Evolutionary conservation across 2,888 invertebrate genomes (phyloP), one percentile per base, ranked within the genome.

Genomic region (Scelioninae gen. 1): DNA sequence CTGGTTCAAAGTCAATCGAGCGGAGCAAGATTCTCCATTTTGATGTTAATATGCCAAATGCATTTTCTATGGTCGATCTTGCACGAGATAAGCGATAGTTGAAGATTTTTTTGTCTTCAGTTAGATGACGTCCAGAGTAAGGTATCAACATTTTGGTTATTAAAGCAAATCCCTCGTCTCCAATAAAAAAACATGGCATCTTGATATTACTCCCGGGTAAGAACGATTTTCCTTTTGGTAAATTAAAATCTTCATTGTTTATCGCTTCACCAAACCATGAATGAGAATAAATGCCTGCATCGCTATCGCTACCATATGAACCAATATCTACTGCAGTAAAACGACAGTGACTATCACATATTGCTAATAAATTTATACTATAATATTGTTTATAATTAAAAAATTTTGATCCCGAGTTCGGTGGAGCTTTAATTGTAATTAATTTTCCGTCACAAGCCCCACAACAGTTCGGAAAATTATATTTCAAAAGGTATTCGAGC

Each of bases 381-480:
- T 75, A 84, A 38, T 23, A 79, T 40, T 83, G 79, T 53, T 85
- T 84, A 43, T 87, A 87, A 74, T 87, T 88, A 38, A 60, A 84
- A 49, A 51, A 88, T 5, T n/a, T 56, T 6, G 5, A 78, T 69
- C n/a, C 82, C 84, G 47, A 75, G 63, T 32, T 84, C 76, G 8
- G 66, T 16, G 83, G 85, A 34, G 82, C 77, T 81, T 80, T 74
- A 10, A 85, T 82, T 0, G 13, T 10, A n/a, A 84, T 53, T 9
- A 81, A 63, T 23, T 78, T 80, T 8, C 79, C 82, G 49, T 82
- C 84, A n/a, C 79, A 66, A 0, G 82, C 74, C 6, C 84, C 84
- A 38, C 62, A 56, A 31, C 85, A 85, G 65, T 84, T 82, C 0
- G 84, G 82, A 13, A 84, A 38, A 78, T 85, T 85, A 74, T 76